Base-by-base conservation (phyloP, 2,113 vertebrate genomes). In the Cynopterus brachyotis region DNA sequence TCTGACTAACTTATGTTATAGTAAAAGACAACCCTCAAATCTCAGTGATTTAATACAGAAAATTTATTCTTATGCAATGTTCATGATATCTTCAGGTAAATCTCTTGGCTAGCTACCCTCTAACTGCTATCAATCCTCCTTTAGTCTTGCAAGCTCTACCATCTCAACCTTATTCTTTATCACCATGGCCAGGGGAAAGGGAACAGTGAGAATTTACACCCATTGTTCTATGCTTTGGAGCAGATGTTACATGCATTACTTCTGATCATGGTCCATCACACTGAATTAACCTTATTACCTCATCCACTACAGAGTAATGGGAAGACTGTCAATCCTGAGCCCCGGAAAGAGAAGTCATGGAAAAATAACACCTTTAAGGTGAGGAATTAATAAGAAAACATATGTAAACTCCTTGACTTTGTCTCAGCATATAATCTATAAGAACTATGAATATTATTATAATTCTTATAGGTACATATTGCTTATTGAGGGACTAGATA, bases 151-250 rank as follows among this genome's bases (percentile, higher is more conserved):
- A 35, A 9, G 1, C 30, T 76, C 26, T 59, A 15, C 9, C 12
- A 40, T 45, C 9, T 73, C 22, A 73, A 15, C 6, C 2, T 64
- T 11, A 69, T 12, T 53, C 73, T 84, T 80, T 83, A 12, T 40
- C 24, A 5, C 5, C 3, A 60, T 15, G 11, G 9, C 11, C 19
- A 13, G 0, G 1, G 2, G 40, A 35, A 5, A 76, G 89, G 22
- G 5, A 60, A 9, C 35, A 35, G 10, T 1, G 1, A 37, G 19
- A 42, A 0, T 30, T 69, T 15, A 76, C 2, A 30, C 1, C 22
- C 69, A 2, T 30, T 73, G 20, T 17, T 24, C 9, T 75, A 30
- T 76, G 15, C 3, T 53, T 70, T 75, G 28, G 7, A 5, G 3
- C 1, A 69, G 1, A 32, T 57, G 11, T 76, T 45, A 35, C 16